A percentile compares a stretch with the other conserved stretches of the same genome.
phyloP scores from a whole-genome alignment of 1,140 invertebrate species.

The Macrosteles quadrilineatus region DNA sequence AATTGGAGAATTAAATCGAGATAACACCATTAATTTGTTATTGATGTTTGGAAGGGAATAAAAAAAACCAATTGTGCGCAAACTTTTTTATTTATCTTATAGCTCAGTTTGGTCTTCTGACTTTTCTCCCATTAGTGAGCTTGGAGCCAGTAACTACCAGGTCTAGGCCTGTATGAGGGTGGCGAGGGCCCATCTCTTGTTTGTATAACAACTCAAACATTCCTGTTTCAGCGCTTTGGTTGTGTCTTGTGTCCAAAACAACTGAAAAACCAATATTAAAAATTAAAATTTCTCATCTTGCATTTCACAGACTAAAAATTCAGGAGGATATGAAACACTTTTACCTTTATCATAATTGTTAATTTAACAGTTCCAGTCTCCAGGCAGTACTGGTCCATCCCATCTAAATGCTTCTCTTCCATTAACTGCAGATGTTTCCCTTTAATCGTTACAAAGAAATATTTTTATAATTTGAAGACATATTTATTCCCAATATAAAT shows the following conservation, averaged over 20 bases:
- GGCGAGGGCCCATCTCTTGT: slow-evolving; percentile 69
- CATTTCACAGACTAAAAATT: background rate
- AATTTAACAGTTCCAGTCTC: too few relatives aligned
- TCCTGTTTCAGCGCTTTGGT: slow-evolving; percentile 80
- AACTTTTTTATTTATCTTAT: too few relatives aligned
- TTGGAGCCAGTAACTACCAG: slow-evolving; percentile 68
- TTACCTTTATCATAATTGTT: background rate
- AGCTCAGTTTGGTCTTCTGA: background rate
- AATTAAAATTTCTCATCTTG: background rate
- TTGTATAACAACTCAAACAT: slow-evolving; percentile 84
- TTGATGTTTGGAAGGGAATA: too few relatives aligned
- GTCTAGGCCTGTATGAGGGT: slow-evolving; percentile 77
- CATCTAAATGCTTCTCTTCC: too few relatives aligned
- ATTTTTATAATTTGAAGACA: too few relatives aligned
- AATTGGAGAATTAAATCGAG: too few relatives aligned
- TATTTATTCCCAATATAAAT: too few relatives aligned
- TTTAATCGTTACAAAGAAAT: too few relatives aligned
- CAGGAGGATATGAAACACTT: background rate
- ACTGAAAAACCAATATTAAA: slow-evolving; percentile 60
- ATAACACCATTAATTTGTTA: too few relatives aligned
- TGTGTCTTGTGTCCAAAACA: slow-evolving; percentile 76
- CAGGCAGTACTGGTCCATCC: too few relatives aligned
- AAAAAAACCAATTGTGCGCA: too few relatives aligned
- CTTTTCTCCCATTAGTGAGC: background rate
- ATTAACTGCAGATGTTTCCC: too few relatives aligned